Evolutionary conservation across 1,140 invertebrate genomes (phyloP), one percentile per base, ranked within the genome.

Genomic region (Bombus affinis): DNA sequence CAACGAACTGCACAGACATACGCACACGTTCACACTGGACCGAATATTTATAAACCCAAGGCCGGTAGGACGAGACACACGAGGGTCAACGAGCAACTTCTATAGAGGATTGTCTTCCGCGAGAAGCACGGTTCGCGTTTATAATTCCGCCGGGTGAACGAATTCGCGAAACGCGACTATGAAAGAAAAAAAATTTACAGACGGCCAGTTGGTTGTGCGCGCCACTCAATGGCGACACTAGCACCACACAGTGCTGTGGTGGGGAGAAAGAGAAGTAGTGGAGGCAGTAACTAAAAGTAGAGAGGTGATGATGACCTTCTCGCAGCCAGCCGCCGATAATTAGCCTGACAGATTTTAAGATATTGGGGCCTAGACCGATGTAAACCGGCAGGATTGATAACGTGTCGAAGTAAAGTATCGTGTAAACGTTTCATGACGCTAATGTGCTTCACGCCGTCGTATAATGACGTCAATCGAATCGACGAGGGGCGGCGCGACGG

Each of bases 331-430:
- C 37, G 53, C 72, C 73, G 89, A 83, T 88, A 86, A 88, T 79
- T 83, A 25, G 35, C 79, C 35, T 84, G 82, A 85, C 79, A 85
- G 89, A 87, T 89, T 82, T 85, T 76, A 82, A 90, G 89, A 90
- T 90, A 90, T 32, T 39, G 18, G 9, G 15, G 47, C 4, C 65
- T 57, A 57, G 37, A 59, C 47, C 22, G 79, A 28, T 73, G 72
- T 85, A 80, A 74, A 75, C 47, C 71, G 32, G 22, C 2, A 37
- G 59, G 53, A 70, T 78, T 85, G 89, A 90, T 90, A 90, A 90
- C 88, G 86, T 28, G 72, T 44, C 37, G 87, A 87, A 90, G 85
- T 90, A 88, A 87, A 90, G 86, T 90, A 83, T 83, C 86, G 81
- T 90, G 88, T 88, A 90, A 90, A 90, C 80, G 75, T 66, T 73